A percentile compares a stretch with the other conserved stretches of the same genome.
phyloP scores from a whole-genome alignment of 2,797 vertebrate genomes.

The Danio tinwini region DNA sequence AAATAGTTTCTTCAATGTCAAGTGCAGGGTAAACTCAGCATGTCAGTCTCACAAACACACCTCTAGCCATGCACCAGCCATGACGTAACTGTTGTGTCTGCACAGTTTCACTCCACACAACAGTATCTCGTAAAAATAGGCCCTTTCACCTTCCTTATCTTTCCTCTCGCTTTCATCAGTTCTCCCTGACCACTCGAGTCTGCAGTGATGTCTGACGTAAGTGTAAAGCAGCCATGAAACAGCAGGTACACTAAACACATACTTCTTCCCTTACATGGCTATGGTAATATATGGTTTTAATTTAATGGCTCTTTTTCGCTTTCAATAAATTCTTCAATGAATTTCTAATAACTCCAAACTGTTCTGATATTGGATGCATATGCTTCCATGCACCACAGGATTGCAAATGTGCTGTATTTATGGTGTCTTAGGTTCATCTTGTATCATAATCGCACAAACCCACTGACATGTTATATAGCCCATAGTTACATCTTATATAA shows the following conservation, averaged over 20 bases:
- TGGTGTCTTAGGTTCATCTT: not conserved
- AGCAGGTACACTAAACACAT: not conserved
- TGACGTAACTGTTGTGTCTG: constrained; percentile 62
- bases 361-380: not conserved
- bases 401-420: constrained; percentile 13
- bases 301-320: not conserved
- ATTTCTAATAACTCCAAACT: constrained; percentile 17
- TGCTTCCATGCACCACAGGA: constrained; percentile 13
- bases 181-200: constrained; percentile 7
- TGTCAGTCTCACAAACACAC: constrained; percentile 26
- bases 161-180: constrained; percentile 21
- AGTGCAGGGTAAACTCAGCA: not conserved
- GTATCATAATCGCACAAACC: not conserved
- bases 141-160: constrained; percentile 35
- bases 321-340: constrained; percentile 23
- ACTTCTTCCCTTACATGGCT: not conserved
- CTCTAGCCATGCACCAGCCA: constrained; percentile 7
- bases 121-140: constrained; percentile 63
- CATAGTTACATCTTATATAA: not conserved
- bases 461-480: not conserved
- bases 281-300: constrained; percentile 6
- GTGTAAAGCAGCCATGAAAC: constrained; percentile 17
- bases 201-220: constrained; percentile 30
- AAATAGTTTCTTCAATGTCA: constrained; percentile 16
- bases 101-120: constrained; percentile 69